Evolutionary conservation across 2,888 invertebrate genomes (phyloP).

Genomic region (Euproctis similis): DNA sequence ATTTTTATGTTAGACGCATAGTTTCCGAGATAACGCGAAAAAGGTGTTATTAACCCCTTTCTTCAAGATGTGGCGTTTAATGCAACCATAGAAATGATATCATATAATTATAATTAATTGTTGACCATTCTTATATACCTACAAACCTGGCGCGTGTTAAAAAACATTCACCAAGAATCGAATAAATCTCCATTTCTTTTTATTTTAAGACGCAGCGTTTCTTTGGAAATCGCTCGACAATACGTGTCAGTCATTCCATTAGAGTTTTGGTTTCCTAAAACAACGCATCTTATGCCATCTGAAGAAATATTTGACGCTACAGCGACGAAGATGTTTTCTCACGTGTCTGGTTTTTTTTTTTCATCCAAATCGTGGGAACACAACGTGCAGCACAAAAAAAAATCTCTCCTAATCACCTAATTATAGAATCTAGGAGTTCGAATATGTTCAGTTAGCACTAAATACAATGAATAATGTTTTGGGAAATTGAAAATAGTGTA

Average conservation of each 20-base stretch:
- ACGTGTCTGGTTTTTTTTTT: slow-evolving; percentile 37
- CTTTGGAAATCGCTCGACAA: slow-evolving; percentile 51
- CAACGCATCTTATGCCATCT: slow-evolving; percentile 46
- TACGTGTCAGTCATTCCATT: slow-evolving; percentile 70
- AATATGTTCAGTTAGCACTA: too few species aligned
- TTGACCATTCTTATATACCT: too few species aligned
- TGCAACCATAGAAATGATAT: too few species aligned
- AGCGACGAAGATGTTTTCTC: slow-evolving; percentile 43
- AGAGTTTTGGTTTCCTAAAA: slow-evolving; percentile 65
- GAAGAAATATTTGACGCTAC: slow-evolving; percentile 66
- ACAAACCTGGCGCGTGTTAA: neutral
- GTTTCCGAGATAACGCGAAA: too few species aligned
- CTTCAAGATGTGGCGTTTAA: too few species aligned
- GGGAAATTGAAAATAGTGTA: too few species aligned
- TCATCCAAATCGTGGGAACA: slow-evolving; percentile 46
- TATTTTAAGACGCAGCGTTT: slow-evolving; percentile 47
- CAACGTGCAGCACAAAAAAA: too few species aligned
- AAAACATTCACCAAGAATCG: slow-evolving; percentile 36
- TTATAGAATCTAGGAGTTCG: too few species aligned
- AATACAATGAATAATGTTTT: slow-evolving; percentile 16
- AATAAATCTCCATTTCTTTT: slow-evolving; percentile 41
- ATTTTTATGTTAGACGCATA: too few species aligned
- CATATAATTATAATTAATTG: too few species aligned
- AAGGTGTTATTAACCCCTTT: too few species aligned
- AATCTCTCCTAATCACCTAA: too few species aligned